Conservation (phyloP, 1,140 invertebrate genomes). For the Pemphigus obesinymphae region DNA sequence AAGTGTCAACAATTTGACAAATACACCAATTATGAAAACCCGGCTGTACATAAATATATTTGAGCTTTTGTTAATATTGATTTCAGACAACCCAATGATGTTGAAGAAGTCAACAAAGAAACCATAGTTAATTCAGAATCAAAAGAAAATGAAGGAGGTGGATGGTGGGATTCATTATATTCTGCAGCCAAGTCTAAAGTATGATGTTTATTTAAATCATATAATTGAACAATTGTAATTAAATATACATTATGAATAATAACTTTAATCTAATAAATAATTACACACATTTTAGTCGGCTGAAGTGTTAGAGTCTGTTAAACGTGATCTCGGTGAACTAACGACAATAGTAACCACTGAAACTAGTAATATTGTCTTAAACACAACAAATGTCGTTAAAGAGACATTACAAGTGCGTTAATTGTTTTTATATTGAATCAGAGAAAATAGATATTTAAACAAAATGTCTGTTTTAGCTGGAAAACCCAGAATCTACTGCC, state of each 20-base stretch:
- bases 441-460: too few relatives aligned
- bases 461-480: slow-evolving; percentile 54
- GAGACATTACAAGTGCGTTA: slow-evolving; percentile 60
- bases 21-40: too few relatives aligned
- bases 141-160: slow-evolving; percentile 1
- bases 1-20: too few relatives aligned
- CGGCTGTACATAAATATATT: background rate
- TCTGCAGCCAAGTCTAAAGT: slow-evolving; percentile 40
- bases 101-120: background rate
- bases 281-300: slow-evolving; percentile 44
- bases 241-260: background rate
- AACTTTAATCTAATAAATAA: background rate
- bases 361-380: slow-evolving; percentile 60
- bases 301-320: slow-evolving; percentile 69
- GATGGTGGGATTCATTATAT: slow-evolving; percentile 41
- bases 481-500: slow-evolving; percentile 63
- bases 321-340: slow-evolving; percentile 69
- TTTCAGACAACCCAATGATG: background rate
- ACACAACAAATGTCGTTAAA: slow-evolving; percentile 60
- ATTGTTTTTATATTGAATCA: background rate
- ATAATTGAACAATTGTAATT: background rate
- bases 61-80: background rate
- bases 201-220: background rate
- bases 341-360: slow-evolving; percentile 65
- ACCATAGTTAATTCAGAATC: background rate